Evolutionary conservation across 2,797 vertebrate species (phyloP).

Genomic region (Chelmon rostratus): DNA sequence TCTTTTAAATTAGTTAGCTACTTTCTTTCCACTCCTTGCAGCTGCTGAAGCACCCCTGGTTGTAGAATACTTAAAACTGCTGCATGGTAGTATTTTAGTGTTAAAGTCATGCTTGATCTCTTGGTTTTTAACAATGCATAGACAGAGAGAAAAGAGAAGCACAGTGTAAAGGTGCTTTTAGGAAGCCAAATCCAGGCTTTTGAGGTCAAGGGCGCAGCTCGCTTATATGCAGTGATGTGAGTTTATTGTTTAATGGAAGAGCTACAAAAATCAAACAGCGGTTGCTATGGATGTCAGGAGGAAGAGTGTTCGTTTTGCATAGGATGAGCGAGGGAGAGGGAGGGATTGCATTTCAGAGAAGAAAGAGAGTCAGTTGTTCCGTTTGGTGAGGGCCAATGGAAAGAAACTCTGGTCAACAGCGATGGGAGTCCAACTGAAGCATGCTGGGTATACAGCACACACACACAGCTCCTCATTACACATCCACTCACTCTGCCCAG

Average conservation of each 20-base stretch:
- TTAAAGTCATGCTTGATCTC: background rate
- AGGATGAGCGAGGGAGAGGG: slow-evolving; percentile 69
- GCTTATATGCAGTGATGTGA: slow-evolving; percentile 23
- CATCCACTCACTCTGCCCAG: slow-evolving; percentile 43
- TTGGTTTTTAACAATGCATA: background rate
- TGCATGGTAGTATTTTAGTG: background rate
- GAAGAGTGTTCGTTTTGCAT: slow-evolving; percentile 56
- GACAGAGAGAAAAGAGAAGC: background rate
- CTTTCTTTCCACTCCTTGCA: background rate
- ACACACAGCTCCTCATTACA: slow-evolving; percentile 53
- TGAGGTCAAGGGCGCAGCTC: slow-evolving; percentile 26
- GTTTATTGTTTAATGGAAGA: slow-evolving; percentile 69
- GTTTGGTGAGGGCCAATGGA: slow-evolving; percentile 78
- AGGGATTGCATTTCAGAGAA: slow-evolving; percentile 62
- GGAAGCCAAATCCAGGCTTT: background rate
- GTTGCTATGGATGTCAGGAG: slow-evolving; percentile 66
- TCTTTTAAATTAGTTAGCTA: background rate
- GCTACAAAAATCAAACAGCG: slow-evolving; percentile 57
- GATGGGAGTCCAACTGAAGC: slow-evolving; percentile 74
- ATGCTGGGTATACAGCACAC: slow-evolving; percentile 66
- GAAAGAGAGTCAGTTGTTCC: slow-evolving; percentile 83
- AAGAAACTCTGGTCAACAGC: slow-evolving; percentile 77
- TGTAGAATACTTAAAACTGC: background rate
- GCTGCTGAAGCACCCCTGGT: background rate
- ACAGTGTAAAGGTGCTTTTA: background rate